Conservation (phyloP, 2,888 invertebrate species). For the Siphlonurus alternatus region DNA sequence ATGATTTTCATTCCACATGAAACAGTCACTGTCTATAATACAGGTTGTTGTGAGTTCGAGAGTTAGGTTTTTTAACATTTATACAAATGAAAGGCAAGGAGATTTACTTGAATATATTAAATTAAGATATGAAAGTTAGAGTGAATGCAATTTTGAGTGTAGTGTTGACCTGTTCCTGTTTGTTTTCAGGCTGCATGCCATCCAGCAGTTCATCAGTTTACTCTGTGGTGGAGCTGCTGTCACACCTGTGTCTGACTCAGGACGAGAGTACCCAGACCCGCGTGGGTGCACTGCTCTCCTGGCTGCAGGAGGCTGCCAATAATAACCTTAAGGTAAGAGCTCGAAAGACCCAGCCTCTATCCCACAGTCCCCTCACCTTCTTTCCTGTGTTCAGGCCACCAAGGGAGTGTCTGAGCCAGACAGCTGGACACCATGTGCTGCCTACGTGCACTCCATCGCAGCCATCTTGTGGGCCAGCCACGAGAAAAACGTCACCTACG, state of each 20-base stretch:
- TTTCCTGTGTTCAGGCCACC: not conserved
- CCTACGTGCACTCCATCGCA: slow-evolving; percentile 58
- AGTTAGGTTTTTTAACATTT: no score
- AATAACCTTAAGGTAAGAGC: slow-evolving; percentile 1
- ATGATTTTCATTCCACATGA: no score
- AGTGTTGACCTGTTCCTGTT: no score
- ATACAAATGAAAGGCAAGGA: no score
- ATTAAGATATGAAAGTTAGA: no score
- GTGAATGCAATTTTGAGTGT: no score
- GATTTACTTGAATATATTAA: no score
- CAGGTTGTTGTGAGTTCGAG: no score
- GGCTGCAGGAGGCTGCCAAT: slow-evolving; percentile 44
- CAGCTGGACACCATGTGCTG: slow-evolving; percentile 27
- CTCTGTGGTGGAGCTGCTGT: slow-evolving; percentile 62
- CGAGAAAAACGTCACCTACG: slow-evolving; percentile 36
- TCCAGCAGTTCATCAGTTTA: slow-evolving; percentile 24
- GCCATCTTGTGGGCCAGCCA: slow-evolving; percentile 63
- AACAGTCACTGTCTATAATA: no score
- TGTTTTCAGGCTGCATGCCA: slow-evolving; percentile 22
- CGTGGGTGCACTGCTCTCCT: slow-evolving; percentile 48
- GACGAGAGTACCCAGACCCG: slow-evolving; percentile 41
- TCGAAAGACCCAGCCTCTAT: no score
- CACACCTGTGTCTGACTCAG: slow-evolving; percentile 52
- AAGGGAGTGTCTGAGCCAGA: not conserved
- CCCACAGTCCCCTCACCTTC: no score